Percentiles rank a stretch among this genome's conserved stretches.
phyloP scores from a whole-genome alignment of 2,113 vertebrate genomes.

The Oceanodroma tethys region DNA sequence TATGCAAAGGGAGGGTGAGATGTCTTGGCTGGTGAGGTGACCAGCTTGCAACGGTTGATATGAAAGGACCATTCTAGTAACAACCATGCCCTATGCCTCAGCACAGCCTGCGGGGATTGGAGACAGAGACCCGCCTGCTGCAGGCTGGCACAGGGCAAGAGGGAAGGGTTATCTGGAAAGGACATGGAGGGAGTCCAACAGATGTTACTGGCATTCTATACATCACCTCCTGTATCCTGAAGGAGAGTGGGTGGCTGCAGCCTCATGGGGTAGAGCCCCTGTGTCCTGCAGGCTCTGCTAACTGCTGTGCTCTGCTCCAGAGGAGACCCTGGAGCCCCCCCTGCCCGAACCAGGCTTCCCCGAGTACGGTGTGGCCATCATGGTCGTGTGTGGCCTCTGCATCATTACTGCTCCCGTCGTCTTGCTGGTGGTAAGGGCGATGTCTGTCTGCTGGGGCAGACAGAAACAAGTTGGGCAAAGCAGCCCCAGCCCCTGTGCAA shows the following conservation, averaged over 20 bases:
- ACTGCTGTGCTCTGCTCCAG: not conserved
- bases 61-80: too few relatives aligned
- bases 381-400: not conserved
- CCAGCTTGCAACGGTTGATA: not conserved
- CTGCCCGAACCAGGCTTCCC: not conserved
- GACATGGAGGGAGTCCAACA: not conserved
- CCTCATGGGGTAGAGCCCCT: accelerated
- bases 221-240: too few relatives aligned
- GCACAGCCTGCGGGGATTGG: accelerated
- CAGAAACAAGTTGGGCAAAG: not conserved
- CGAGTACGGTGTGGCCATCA: not conserved
- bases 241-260: not conserved
- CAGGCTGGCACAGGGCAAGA: not conserved
- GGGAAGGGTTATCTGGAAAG: not conserved
- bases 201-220: accelerated
- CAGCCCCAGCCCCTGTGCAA: not conserved
- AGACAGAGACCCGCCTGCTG: not conserved
- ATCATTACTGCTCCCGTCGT: not conserved
- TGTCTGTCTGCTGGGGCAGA: not conserved
- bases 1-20: too few relatives aligned
- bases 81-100: not conserved
- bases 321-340: not conserved
- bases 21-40: not conserved
- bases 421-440: not conserved
- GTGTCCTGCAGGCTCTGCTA: not conserved